Evolutionary conservation across 2,113 vertebrate species (phyloP), one percentile per base, ranked within the genome.

Genomic region (Phrynosoma blainvillii): DNA sequence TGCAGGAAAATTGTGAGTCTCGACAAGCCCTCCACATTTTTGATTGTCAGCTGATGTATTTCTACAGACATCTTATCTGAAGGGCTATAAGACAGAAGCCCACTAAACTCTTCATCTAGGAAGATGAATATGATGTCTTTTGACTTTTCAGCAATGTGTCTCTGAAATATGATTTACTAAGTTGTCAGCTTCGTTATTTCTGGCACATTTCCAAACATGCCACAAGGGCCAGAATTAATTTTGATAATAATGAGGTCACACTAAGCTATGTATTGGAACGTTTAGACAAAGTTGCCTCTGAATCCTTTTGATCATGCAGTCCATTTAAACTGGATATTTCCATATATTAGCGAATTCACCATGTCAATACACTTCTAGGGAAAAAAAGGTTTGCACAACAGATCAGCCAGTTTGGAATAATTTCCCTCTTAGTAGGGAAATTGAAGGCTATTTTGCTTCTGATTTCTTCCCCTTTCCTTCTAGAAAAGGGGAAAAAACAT

Each of bases 161-260:
- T 18, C 89, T 82, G 89, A 87, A 89, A 87, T 59, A 79, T 30
- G 84, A 90, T 89, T 93, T 91, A 86, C 86, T 40, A 32, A 70
- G 18, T 86, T 93, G 91, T 88, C 92, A 87, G 88, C 73, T 92
- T 87, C 79, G 79, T 93, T 91, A 83, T 88, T 93, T 93, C 92
- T 82, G 84, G 82, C 79, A 94, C 82, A 74, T 92, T 91, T 92
- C 87, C 68, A 91, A 94, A 82, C 89, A 73, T 89, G 81, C 78
- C 87, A n/a, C 16, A 47, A 87, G 78, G 85, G 83, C 94, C 90
- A 89, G 90, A 90, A 93, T 94, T 93, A 93, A 93, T 96, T 93
- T 70, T 66, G 68, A 32, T 85, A 77, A 88, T 91, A 93, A 93
- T 92, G 92, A 94, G 90, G 93, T 93, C 84, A 40, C 6, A 77